Evolutionary conservation across 2,113 vertebrate species (phyloP), one percentile per base, ranked within the genome.

Genomic region (Hippocampus guttulatus): DNA sequence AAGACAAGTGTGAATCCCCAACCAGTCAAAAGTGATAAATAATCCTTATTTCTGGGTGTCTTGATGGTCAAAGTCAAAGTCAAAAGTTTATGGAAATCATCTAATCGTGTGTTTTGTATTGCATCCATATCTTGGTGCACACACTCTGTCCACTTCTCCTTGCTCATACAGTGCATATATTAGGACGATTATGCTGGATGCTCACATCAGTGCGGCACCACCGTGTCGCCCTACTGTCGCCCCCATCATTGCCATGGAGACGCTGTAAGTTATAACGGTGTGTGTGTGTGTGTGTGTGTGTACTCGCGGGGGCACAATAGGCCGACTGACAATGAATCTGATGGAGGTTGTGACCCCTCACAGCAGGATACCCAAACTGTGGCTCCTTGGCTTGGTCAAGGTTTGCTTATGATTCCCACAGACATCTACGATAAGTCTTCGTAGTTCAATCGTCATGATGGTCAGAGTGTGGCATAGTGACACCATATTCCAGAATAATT

Each of bases 251-350:
- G 92, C 94, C 94, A 96, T 96, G 95, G 95, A 93, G 95, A 98
- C 95, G 92, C 93, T 95, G 95, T 96, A 96, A 96, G 95, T 96
- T 92, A 92, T 90, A 91, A 93, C 93, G 91, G 89, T 76, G 64
- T 75, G 65, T 72, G 73, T 76, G 74, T 76, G 71, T 75, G 79
- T 23, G 75, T 71, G 77, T 30, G 77, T 69, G 77, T 72, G 70
- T 70, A 79, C 75, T 75, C 74, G 27, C 91, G 93, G 84, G 85
- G 88, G 92, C 91, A 95, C 92, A 96, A 96, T 94, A 93, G 94
- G 92, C 93, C 93, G 93, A 94, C 94, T 98, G 96, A 96, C 96
- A 96, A 93, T 93, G 94, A 97, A 96, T 95, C 95, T 98, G 96
- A 98, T 98, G 95, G 95, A 95, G 95, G 95, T 95, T 92, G 90